phyloP scores from a whole-genome alignment of 2,797 vertebrate species.

The Glyptemys insculpta region DNA sequence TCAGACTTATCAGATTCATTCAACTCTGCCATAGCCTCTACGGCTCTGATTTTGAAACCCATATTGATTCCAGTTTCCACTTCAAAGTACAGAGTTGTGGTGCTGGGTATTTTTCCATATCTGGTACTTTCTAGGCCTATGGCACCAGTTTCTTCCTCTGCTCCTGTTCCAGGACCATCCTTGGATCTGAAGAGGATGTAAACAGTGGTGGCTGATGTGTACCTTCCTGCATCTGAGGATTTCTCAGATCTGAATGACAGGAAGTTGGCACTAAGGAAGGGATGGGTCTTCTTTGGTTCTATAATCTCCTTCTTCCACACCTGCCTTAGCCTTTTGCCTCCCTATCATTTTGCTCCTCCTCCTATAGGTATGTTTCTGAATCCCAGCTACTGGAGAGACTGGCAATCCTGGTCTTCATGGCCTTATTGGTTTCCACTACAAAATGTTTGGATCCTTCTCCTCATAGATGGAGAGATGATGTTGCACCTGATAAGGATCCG shows the following conservation, averaged over 20 bases:
- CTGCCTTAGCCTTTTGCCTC: too few relatives aligned
- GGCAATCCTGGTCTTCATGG: too few relatives aligned
- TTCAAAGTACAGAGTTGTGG: neutral
- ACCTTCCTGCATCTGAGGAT: neutral
- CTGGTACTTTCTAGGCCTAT: neutral
- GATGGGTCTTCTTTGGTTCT: neutral
- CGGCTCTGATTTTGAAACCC: neutral
- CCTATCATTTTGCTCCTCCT: too few relatives aligned
- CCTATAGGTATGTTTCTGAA: too few relatives aligned
- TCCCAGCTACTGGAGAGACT: too few relatives aligned
- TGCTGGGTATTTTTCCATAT: neutral
- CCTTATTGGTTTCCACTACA: too few relatives aligned
- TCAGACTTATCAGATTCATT: too few relatives aligned
- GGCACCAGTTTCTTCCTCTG: neutral
- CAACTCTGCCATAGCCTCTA: neutral
- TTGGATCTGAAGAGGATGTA: neutral
- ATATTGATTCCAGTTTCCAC: neutral
- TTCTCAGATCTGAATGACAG: neutral
- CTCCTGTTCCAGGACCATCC: neutral
- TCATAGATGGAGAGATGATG: too few relatives aligned
- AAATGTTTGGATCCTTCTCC: too few relatives aligned
- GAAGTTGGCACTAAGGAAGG: neutral
- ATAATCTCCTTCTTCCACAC: neutral
- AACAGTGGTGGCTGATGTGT: neutral
- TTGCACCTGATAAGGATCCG: too few relatives aligned